These are phyloP conservation scores for Plebejus argus DNA, from an alignment of 2,888 invertebrate genomes.

Conservation along the genomic window DNA sequence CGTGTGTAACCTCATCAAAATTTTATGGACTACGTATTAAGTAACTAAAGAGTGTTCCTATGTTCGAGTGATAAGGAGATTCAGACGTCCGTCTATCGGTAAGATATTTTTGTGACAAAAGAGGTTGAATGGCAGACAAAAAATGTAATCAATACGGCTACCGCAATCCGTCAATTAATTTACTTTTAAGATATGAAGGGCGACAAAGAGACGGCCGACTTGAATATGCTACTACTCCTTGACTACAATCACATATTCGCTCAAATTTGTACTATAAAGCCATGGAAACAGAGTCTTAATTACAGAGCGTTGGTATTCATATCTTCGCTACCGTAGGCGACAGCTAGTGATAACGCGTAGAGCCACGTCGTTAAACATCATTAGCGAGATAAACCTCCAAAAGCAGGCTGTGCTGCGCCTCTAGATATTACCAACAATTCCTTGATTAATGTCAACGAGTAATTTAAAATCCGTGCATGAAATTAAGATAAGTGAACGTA, in stretches of 20 bases:
- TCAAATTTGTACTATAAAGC: conserved; percentile 49
- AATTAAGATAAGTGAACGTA: conserved; percentile 31
- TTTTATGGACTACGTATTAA: conserved; percentile 15
- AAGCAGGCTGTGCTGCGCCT: conserved; percentile 63
- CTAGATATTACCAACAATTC: conserved; percentile 56
- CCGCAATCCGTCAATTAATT: conserved; percentile 76
- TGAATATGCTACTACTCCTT: conserved; percentile 54
- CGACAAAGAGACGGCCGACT: conserved; percentile 64
- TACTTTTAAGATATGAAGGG: conserved; percentile 66
- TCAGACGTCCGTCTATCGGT: conserved; percentile 42
- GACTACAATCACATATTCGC: conserved; percentile 41
- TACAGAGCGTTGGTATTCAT: conserved; percentile 46
- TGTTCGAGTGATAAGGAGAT: conserved; percentile 40
- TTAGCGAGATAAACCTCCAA: conserved; percentile 75
- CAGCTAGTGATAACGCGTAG: conserved; percentile 63
- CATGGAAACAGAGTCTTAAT: conserved; percentile 47
- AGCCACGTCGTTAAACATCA: conserved; percentile 76
- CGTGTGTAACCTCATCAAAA: conserved; percentile 7
- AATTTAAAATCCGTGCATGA: conserved; percentile 37
- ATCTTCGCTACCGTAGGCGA: conserved; percentile 73
- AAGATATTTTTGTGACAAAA: conserved; percentile 62
- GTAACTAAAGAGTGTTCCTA: conserved; percentile 24
- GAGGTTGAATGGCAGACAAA: conserved; percentile 64
- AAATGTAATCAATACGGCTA: conserved; percentile 63
- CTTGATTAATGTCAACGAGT: conserved; percentile 54